Evolutionary conservation across 2,888 invertebrate species (phyloP).

Genomic region (Leucozona laternaria): DNA sequence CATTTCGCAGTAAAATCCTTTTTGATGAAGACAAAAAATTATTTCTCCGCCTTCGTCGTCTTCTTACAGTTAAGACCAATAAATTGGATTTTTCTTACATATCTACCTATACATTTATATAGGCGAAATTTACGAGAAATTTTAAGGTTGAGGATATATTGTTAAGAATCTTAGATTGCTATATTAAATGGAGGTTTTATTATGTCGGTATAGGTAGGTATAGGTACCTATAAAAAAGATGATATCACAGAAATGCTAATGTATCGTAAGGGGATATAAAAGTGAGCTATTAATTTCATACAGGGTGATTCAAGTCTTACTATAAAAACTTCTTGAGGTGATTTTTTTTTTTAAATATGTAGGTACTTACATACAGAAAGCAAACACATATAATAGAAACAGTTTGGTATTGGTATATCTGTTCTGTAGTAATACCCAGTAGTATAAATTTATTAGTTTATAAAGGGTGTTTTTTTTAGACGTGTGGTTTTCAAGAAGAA

Average conservation of each 20-base stretch:
- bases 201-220: background rate
- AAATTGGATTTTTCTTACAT: constrained; percentile 14
- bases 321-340: background rate
- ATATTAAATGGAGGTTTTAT: constrained; percentile 8
- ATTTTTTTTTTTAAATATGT: no score
- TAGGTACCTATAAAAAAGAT: constrained; percentile 10
- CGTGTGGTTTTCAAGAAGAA: no score
- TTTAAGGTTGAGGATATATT: constrained; percentile 13
- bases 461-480: no score
- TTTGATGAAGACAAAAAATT: background rate
- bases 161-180: constrained; percentile 5
- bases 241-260: constrained; percentile 7
- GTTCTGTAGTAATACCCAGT: no score
- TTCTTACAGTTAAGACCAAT: background rate
- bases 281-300: background rate
- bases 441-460: no score
- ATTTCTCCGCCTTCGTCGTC: background rate
- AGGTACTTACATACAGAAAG: no score
- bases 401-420: no score
- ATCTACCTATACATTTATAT: background rate
- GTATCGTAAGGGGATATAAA: constrained; percentile 5
- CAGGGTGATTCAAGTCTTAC: background rate
- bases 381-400: no score
- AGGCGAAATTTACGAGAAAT: constrained; percentile 2
- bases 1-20: constrained; percentile 12